phyloP scores from a whole-genome alignment of 92 coral and sea anemone genomes.

The Parazoanthus darwini region DNA sequence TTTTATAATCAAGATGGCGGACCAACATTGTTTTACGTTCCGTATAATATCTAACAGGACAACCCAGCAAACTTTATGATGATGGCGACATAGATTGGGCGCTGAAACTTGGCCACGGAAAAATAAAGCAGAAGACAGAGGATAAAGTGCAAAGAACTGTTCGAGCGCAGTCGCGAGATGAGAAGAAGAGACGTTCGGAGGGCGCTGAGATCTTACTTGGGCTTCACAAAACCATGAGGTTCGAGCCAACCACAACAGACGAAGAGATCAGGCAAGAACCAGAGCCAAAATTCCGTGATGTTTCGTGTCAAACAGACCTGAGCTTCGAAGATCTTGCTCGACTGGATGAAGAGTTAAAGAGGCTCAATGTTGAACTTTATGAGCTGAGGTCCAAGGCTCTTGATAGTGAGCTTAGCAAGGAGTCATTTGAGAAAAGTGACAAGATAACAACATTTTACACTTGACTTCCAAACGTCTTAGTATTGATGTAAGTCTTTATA shows the following conservation, averaged over 20 bases:
- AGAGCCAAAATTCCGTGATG: conserved; percentile 18
- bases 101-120: not conserved
- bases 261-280: conserved; percentile 24
- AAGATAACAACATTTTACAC: conserved; percentile 7
- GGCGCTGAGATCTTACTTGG: conserved; percentile 26
- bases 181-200: conserved; percentile 21
- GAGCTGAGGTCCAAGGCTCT: conserved; percentile 42
- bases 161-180: conserved; percentile 12
- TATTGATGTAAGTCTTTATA: conserved; percentile 26
- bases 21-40: too few relatives aligned
- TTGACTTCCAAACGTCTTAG: conserved; percentile 35
- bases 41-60: too few relatives aligned
- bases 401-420: conserved; percentile 23
- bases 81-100: not conserved
- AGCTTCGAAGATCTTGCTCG: conserved; percentile 17
- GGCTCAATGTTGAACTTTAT: conserved; percentile 1
- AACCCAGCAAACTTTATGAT: too few relatives aligned
- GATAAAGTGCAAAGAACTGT: conserved; percentile 3
- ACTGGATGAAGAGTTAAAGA: not conserved
- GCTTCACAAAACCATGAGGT: conserved; percentile 22
- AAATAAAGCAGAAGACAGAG: conserved; percentile 6
- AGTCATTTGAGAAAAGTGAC: conserved; percentile 24
- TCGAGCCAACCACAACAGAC: not conserved
- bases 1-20: too few relatives aligned
- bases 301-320: conserved; percentile 23